Percentiles rank a stretch among this genome's conserved stretches.
phyloP scores from a whole-genome alignment of 2,888 invertebrate species.

The Hemaris fuciformis region DNA sequence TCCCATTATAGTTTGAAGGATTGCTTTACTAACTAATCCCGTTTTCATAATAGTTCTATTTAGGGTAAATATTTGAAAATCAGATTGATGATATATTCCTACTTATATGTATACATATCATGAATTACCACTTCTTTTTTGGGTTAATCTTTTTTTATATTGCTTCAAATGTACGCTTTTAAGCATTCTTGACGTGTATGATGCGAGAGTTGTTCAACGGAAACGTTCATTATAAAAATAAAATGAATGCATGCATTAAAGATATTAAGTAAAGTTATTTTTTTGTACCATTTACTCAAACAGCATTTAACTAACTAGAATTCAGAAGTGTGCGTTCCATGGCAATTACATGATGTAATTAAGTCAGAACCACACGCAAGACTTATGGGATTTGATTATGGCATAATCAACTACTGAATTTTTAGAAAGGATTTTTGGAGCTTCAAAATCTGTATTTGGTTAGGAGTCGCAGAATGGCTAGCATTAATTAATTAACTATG shows the following conservation, averaged over 20 bases:
- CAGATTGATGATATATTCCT: neutral
- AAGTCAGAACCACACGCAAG: too few relatives aligned
- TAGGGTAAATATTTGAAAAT: neutral
- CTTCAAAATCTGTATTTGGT: too few relatives aligned
- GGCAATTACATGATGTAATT: too few relatives aligned
- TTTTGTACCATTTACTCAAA: too few relatives aligned
- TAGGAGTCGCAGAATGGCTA: too few relatives aligned
- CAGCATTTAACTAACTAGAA: too few relatives aligned
- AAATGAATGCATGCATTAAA: neutral
- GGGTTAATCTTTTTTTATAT: neutral
- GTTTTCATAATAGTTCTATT: neutral
- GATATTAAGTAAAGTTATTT: neutral
- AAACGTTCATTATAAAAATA: neutral
- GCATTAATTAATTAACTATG: too few relatives aligned
- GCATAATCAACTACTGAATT: too few relatives aligned
- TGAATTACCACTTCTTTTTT: neutral
- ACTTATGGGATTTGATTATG: too few relatives aligned
- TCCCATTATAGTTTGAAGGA: neutral
- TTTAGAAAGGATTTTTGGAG: too few relatives aligned
- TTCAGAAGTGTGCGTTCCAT: too few relatives aligned
- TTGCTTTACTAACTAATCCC: neutral
- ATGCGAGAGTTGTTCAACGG: neutral
- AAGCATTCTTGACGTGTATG: neutral
- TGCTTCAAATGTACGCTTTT: neutral
- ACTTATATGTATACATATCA: too few relatives aligned